Base-by-base conservation (phyloP, 1,140 invertebrate genomes). In the Pantala flavescens region DNA sequence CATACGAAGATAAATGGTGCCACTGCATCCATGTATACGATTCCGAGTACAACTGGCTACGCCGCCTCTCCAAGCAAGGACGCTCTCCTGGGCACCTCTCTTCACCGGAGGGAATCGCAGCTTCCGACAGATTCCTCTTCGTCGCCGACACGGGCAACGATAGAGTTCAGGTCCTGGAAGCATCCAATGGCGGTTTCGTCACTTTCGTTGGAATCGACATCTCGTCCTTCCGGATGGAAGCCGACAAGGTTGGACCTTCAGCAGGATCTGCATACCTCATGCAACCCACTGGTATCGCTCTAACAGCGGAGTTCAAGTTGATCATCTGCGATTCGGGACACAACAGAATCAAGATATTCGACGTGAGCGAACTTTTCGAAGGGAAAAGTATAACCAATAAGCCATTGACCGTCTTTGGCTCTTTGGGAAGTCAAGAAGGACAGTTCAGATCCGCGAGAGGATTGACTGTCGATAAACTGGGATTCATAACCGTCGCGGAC, bases 71-170 rank as follows among this genome's bases (percentile, higher is more conserved):
- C 9, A 84, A 82, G 49, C 90, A 90, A 79, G 90, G 90, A 24
- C 83, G 83, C 42, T 81, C 84, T 5, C 80, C 84, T 0, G 87
- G 88, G 1, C 85, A 87, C 79, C 86, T 93, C 76, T 83, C 86
- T 21, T 89, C 89, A 74, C 91, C 91, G 0, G 91, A 92, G 83
- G 91, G 91, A 43, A 86, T 93, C 71, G 87, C 89, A 0, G 87
- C 88, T 77, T 80, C 83, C 28, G 81, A 83, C 71, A 86, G 88
- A 23, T 84, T 86, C 63, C 86, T 92, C 36, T 92, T 90, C 78
- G 86, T 93, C 1, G 90, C 89, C 74, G 91, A 93, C 80, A 92
- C 90, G 76, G 91, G 90, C 55, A 92, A 92, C 78, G 88, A 91
- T 79, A 83, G 90, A 75, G 82, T 90, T 16, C 85, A 89, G 79